phyloP scores from a whole-genome alignment of 2,113 vertebrate genomes.

The Empidonax alnorum region DNA sequence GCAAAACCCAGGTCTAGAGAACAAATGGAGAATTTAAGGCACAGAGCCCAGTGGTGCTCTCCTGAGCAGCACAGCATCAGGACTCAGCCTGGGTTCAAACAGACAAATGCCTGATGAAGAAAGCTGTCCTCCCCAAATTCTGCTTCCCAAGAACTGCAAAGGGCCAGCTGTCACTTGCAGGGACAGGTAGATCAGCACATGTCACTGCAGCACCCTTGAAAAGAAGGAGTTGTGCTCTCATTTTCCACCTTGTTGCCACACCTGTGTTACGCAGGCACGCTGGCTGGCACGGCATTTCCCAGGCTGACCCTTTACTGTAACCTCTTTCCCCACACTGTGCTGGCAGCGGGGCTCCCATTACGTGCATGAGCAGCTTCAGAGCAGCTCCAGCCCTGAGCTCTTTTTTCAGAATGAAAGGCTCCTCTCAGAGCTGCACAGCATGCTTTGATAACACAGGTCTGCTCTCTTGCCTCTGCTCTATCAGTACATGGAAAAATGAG shows the following conservation, averaged over 20 bases:
- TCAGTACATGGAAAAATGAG: neutral
- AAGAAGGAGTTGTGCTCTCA: neutral
- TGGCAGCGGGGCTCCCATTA: neutral
- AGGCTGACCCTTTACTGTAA: neutral
- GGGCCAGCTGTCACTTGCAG: neutral
- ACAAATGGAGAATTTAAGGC: neutral
- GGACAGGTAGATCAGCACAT: neutral
- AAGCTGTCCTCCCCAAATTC: neutral
- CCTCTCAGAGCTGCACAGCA: neutral
- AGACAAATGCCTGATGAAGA: neutral
- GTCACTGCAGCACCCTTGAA: neutral
- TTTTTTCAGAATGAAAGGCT: neutral
- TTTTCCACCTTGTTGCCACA: neutral
- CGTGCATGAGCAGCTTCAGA: neutral
- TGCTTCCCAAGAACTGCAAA: neutral
- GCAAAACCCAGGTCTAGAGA: neutral
- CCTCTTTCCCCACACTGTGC: neutral
- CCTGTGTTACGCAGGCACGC: rapidly evolving
- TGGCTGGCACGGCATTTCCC: neutral
- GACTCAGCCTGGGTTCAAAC: neutral
- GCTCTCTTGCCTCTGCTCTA: neutral
- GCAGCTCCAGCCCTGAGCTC: neutral
- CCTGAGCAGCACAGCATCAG: neutral
- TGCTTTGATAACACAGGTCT: neutral
- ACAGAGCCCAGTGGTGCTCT: neutral